Evolutionary conservation across 2,888 invertebrate genomes (phyloP).

Genomic region (Aphidius colemani): DNA sequence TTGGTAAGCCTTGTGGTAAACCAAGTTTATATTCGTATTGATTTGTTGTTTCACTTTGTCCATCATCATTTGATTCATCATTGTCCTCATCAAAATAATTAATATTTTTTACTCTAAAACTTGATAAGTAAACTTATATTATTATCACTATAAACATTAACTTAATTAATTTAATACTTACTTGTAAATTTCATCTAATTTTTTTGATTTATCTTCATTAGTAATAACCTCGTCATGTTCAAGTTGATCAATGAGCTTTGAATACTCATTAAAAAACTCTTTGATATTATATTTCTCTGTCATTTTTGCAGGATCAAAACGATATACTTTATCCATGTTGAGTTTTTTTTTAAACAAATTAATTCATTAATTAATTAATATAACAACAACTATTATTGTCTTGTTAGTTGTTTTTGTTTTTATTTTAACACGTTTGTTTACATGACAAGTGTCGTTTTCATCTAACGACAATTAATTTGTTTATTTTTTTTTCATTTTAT

Average conservation of each 20-base stretch:
- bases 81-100: slow-evolving; percentile 49
- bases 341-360: no score
- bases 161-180: slow-evolving; percentile 35
- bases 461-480: no score
- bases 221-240: slow-evolving; percentile 37
- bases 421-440: no score
- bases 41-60: not conserved
- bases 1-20: no score
- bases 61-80: slow-evolving; percentile 31
- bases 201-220: slow-evolving; percentile 58
- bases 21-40: no score
- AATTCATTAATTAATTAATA: no score
- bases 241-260: slow-evolving; percentile 22
- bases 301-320: slow-evolving; percentile 37
- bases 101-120: slow-evolving; percentile 32
- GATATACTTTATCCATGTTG: slow-evolving; percentile 45
- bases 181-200: slow-evolving; percentile 62
- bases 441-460: no score
- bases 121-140: no score
- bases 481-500: no score
- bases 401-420: no score
- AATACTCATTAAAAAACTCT: slow-evolving; percentile 42
- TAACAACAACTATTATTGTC: no score
- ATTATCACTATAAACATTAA: no score
- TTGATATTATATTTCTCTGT: slow-evolving; percentile 40